Percentiles rank a stretch among this genome's conserved stretches.
Evolutionary conservation across 2,113 vertebrate genomes (phyloP).

Genomic region (Blennius ocellaris): DNA sequence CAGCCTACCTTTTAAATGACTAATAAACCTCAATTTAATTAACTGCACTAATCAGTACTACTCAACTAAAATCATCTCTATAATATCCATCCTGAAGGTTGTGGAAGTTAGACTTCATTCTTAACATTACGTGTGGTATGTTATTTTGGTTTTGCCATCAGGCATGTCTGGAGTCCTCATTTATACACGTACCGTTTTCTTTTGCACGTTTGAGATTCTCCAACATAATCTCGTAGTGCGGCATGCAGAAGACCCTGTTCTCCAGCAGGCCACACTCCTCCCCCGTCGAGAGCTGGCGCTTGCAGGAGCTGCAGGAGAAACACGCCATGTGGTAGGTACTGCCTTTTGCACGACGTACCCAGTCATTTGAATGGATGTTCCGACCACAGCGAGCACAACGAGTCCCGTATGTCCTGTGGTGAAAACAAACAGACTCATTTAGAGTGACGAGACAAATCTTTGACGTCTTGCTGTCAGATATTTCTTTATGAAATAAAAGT

Average conservation of each 20-base stretch:
- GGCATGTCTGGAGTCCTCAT: no score
- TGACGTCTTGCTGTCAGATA: not conserved
- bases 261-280: constrained; percentile 97
- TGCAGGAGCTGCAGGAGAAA: constrained; percentile 96
- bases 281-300: constrained; percentile 94
- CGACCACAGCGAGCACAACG: constrained; percentile 96
- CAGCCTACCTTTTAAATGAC: no score
- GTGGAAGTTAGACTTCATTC: not conserved
- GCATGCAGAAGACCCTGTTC: constrained; percentile 92
- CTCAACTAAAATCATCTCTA: no score
- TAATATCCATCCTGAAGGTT: no score
- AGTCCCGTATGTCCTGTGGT: constrained; percentile 91
- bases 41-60: no score
- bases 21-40: no score
- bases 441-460: not conserved
- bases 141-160: not conserved
- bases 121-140: not conserved
- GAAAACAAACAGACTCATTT: no score
- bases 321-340: constrained; percentile 96
- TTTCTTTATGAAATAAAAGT: no score
- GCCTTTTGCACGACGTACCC: constrained; percentile 95
- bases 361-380: constrained; percentile 95
- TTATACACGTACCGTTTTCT: constrained; percentile 87
- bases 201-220: constrained; percentile 94
- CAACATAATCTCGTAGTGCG: constrained; percentile 95